Conservation (phyloP, 2,888 invertebrate species). For the Idaea biselata region DNA sequence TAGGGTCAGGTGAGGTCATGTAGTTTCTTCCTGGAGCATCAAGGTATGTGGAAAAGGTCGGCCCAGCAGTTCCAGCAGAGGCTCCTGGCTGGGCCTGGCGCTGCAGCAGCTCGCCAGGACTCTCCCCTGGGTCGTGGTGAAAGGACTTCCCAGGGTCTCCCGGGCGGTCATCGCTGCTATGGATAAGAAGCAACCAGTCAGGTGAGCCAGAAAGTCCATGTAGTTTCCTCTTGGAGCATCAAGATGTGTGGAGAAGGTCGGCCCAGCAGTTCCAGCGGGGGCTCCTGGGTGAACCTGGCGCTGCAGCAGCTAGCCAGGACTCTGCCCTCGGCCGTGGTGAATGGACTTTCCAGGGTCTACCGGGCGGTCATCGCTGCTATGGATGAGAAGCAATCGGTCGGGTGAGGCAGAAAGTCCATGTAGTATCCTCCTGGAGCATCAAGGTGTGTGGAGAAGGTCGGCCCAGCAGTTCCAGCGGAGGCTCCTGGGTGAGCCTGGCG, state of each 20-base stretch:
- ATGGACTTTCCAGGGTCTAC: conserved; percentile 88
- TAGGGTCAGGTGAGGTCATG: no score
- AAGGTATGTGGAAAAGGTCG: conserved; percentile 81
- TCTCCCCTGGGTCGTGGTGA: conserved; percentile 91
- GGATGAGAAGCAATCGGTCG: conserved; percentile 82
- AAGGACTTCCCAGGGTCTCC: conserved; percentile 88
- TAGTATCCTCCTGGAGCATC: conserved; percentile 85
- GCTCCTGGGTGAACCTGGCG: conserved; percentile 85
- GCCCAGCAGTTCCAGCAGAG: conserved; percentile 29
- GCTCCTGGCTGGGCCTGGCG: conserved; percentile 85
- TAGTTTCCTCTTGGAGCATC: conserved; percentile 85
- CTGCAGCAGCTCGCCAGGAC: conserved; percentile 87
- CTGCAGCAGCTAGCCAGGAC: conserved; percentile 87
- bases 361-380: conserved; percentile 94
- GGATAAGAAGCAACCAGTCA: conserved; percentile 82
- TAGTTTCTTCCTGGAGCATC: conserved; percentile 85
- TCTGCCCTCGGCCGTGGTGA: conserved; percentile 91
- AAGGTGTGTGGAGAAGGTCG: conserved; percentile 81
- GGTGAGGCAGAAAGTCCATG: conserved; percentile 52
- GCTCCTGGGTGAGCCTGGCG: conserved; percentile 85
- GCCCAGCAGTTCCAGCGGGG: conserved; percentile 29
- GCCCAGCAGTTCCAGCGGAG: conserved; percentile 29
- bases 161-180: conserved; percentile 95
- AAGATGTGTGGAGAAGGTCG: conserved; percentile 81
- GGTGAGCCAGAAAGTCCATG: conserved; percentile 83